Evolutionary conservation across 2,797 vertebrate species (phyloP), one percentile per base, ranked within the genome.

Genomic region (Discoglossus pictus): DNA sequence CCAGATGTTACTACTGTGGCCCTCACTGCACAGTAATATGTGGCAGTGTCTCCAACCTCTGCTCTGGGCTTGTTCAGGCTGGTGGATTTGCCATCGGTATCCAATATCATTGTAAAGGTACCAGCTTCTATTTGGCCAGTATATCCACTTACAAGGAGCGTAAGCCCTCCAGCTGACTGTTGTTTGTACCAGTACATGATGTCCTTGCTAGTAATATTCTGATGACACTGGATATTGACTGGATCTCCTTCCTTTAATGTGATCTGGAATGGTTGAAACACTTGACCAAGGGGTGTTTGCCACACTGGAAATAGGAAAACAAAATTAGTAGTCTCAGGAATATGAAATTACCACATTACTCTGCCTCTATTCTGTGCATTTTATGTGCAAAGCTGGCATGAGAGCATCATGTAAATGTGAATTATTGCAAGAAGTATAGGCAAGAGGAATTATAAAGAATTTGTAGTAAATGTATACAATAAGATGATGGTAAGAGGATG

Each of bases 131-230:
- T 39, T 13, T 2, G 20, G 8, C 21, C 52, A 27, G 56, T 21
- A 40, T 35, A 66, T 17, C 52, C 63, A 66, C 40, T 55, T 9
- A 42, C 43, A 39, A 66, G 42, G 48, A 56, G 15, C 44, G 38
- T 10, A 10, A 48, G 2, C 10, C 6, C 35, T 12, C 42, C 42
- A 47, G 39, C 4, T 4, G 2, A 1, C 3, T 2, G 13, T 17
- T 56, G 44, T 48, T 56, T 66, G 34, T 56, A 66, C 63, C 63
- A 66, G 21, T 47, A 48, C 52, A 66, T 66, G 25, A 7, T 39
- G 2, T 66, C 34, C 35, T 38, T 38, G 18, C 53, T 39, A 15
- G 31, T 66, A 23, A 4, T 35, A 40, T 66, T 66, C 42, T 66
- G 63, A 9, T 40, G 15, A 36, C 52, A 66, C 25, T 42, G 24